Evolutionary conservation across 2,797 vertebrate genomes (phyloP).

Genomic region (Yasuhikotakia modesta): DNA sequence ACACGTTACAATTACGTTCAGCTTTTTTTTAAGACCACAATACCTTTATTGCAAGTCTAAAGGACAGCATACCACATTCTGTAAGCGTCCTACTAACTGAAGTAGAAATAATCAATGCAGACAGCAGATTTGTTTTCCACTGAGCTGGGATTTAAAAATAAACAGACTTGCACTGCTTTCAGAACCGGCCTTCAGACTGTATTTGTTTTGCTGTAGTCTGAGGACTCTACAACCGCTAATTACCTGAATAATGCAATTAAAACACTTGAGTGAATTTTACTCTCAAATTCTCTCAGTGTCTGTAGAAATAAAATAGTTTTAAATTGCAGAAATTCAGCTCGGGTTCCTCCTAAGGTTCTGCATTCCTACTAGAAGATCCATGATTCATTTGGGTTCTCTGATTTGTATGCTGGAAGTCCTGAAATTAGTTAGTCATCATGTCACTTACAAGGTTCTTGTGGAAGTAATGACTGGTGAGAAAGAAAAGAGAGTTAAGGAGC

Average conservation of each 20-base stretch:
- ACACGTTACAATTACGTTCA: no score
- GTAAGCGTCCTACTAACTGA: neutral
- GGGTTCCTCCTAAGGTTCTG: no score
- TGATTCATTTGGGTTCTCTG: neutral
- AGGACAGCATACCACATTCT: neutral
- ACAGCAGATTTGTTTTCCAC: slow-evolving; percentile 27
- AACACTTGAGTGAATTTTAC: neutral
- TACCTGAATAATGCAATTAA: slow-evolving; percentile 32
- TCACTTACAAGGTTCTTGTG: slow-evolving; percentile 12
- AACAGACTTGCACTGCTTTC: neutral
- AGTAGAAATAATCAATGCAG: slow-evolving; percentile 27
- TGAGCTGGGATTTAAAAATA: neutral
- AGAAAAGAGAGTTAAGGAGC: slow-evolving; percentile 72
- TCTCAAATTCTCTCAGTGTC: neutral
- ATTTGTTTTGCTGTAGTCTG: neutral
- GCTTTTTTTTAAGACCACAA: neutral
- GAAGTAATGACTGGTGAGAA: slow-evolving; percentile 66
- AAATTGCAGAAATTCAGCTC: slow-evolving; percentile 2
- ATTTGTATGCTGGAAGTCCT: neutral
- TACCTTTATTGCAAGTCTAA: neutral
- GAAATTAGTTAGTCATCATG: slow-evolving; percentile 24
- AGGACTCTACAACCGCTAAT: slow-evolving; percentile 3
- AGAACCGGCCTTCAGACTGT: neutral
- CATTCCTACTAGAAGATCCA: neutral
- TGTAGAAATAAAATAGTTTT: neutral